Evolutionary conservation across 2,113 vertebrate genomes (phyloP).

Genomic region (Pyrgilauda ruficollis): DNA sequence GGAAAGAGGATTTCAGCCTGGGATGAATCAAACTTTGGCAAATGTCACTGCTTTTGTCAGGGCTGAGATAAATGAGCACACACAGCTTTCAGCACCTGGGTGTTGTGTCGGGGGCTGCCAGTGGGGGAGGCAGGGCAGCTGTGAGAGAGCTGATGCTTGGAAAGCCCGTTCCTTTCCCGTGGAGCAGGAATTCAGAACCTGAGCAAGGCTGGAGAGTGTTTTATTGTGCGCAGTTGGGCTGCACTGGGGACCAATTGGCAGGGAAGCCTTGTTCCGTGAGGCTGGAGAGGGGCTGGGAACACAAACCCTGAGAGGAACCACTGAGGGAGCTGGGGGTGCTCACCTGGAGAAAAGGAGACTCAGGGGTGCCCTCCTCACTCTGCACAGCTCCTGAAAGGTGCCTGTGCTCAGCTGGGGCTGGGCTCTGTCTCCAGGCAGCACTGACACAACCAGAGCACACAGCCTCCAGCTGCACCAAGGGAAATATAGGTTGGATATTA

Average conservation of each 20-base stretch:
- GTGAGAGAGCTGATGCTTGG: background rate
- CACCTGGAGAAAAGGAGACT: too few relatives aligned
- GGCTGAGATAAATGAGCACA: background rate
- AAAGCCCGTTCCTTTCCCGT: fast-evolving
- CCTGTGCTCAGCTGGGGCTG: too few relatives aligned
- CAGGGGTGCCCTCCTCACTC: too few relatives aligned
- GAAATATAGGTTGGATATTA: too few relatives aligned
- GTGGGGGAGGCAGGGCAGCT: background rate
- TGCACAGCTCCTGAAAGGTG: too few relatives aligned
- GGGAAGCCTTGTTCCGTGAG: background rate
- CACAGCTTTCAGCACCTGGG: background rate
- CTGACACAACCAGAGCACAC: too few relatives aligned
- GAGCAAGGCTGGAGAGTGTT: background rate
- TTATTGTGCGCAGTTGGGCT: background rate
- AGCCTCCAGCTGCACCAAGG: too few relatives aligned
- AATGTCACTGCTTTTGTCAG: conserved; percentile 38
- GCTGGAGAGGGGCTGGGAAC: too few relatives aligned
- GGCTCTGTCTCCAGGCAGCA: too few relatives aligned
- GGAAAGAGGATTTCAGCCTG: conserved; percentile 13
- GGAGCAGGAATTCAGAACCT: background rate
- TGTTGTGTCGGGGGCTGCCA: background rate
- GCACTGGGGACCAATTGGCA: background rate
- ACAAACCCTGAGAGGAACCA: too few relatives aligned
- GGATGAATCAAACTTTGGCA: conserved; percentile 60
- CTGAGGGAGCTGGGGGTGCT: too few relatives aligned